Percentiles rank a stretch among this genome's conserved stretches.
Evolutionary conservation across 2,888 invertebrate species (phyloP).

Genomic region (Erynnis tages): DNA sequence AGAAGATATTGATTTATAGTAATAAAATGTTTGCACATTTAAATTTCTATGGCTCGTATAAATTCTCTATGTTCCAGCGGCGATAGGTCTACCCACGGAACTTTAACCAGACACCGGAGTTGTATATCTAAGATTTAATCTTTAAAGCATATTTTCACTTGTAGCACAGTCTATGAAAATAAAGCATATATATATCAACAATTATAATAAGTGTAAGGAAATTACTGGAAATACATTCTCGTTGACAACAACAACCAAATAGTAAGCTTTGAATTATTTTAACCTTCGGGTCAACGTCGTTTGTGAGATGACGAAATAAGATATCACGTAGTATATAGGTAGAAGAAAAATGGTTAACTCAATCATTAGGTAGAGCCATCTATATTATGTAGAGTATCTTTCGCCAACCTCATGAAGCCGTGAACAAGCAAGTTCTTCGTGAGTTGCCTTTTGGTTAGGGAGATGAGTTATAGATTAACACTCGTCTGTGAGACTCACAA

Average conservation of each 20-base stretch:
- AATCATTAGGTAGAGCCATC: no score
- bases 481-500: no score
- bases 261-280: conserved; percentile 7
- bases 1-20: conserved; percentile 13
- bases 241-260: conserved; percentile 5
- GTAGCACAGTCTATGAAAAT: conserved; percentile 6
- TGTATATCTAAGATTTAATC: conserved; percentile 1
- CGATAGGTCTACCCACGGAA: conserved; percentile 2
- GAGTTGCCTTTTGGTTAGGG: no score
- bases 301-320: neutral
- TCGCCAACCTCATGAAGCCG: no score
- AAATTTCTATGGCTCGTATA: conserved; percentile 16
- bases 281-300: conserved; percentile 3
- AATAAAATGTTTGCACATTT: conserved; percentile 19
- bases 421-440: no score
- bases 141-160: conserved; percentile 8
- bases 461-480: no score
- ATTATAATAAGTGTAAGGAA: conserved; percentile 18
- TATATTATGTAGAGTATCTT: no score
- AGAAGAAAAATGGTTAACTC: no score
- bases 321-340: neutral
- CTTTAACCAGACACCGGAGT: neutral
- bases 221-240: conserved; percentile 15
- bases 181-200: conserved; percentile 10
- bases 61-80: neutral